These are phyloP conservation scores for Orchesella cincta DNA, from an alignment of 1,140 invertebrate genomes.

Conservation along the genomic window DNA sequence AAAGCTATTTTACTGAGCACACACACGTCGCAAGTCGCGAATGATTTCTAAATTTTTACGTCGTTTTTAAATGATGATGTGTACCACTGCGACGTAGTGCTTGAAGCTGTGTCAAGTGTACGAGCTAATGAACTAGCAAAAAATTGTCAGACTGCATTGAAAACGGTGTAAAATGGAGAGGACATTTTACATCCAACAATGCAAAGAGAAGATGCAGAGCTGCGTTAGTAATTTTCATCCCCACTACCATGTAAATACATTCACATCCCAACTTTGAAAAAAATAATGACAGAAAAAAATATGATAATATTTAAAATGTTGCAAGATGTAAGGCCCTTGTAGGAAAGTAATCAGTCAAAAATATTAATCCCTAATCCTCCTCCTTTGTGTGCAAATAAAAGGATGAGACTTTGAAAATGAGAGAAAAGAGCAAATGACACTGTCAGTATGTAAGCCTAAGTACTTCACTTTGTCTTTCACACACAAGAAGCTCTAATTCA, in stretches of 20 bases:
- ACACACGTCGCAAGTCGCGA: slow-evolving; percentile 18
- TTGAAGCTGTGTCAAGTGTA: too few species aligned
- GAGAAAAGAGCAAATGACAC: slow-evolving; percentile 23
- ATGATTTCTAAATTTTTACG: too few species aligned
- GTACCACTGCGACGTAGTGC: too few species aligned
- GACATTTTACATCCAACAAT: not conserved
- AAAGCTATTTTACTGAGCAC: not conserved
- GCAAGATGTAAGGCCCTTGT: not conserved
- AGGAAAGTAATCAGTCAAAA: slow-evolving; percentile 23
- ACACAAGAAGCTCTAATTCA: too few species aligned
- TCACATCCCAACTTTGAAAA: too few species aligned
- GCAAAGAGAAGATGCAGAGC: not conserved
- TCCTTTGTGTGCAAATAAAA: slow-evolving; percentile 26
- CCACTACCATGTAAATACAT: too few species aligned
- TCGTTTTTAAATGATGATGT: too few species aligned
- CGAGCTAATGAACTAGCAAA: too few species aligned
- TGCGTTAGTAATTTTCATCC: too few species aligned
- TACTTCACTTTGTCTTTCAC: not conserved
- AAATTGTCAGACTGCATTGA: not conserved
- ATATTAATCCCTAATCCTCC: slow-evolving; percentile 22
- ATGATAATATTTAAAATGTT: not conserved
- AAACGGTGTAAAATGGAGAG: not conserved
- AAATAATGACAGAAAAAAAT: not conserved
- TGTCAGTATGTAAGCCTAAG: slow-evolving; percentile 8
- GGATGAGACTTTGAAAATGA: slow-evolving; percentile 1